phyloP scores from a whole-genome alignment of 2,113 vertebrate species.

The Holacanthus passer region DNA sequence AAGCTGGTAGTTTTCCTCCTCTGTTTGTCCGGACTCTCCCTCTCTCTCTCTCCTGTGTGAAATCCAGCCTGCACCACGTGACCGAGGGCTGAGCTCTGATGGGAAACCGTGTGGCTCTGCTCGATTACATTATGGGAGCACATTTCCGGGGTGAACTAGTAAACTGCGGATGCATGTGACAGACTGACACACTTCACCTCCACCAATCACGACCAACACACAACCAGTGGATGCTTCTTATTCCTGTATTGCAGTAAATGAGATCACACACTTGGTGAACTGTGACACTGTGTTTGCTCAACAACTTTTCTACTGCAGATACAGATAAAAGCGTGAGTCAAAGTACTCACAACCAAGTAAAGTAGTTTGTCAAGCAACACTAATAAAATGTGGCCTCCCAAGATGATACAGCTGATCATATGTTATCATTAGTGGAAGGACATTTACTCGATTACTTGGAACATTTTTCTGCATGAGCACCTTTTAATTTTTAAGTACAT shows the following conservation, averaged over 20 bases:
- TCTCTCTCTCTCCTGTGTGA: slow-evolving; percentile 15
- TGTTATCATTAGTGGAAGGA: background rate
- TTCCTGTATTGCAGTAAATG: background rate
- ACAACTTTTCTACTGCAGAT: too few relatives aligned
- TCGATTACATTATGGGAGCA: slow-evolving; percentile 71
- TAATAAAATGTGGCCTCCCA: background rate
- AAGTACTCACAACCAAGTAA: too few relatives aligned
- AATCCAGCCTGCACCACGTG: slow-evolving; percentile 69
- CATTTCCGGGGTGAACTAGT: slow-evolving; percentile 70
- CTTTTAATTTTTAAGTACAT: background rate
- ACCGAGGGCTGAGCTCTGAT: slow-evolving; percentile 74
- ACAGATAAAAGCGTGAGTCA: too few relatives aligned
- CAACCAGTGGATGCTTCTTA: too few relatives aligned
- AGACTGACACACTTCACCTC: slow-evolving; percentile 28
- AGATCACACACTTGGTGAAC: too few relatives aligned
- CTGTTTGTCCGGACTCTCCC: slow-evolving; percentile 33
- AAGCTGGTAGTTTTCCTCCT: too few relatives aligned
- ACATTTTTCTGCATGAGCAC: too few relatives aligned
- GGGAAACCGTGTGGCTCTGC: slow-evolving; percentile 71
- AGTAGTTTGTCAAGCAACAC: too few relatives aligned
- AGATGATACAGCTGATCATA: background rate
- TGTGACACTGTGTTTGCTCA: too few relatives aligned
- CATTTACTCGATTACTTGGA: background rate
- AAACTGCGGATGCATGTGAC: slow-evolving; percentile 50
- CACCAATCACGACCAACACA: too few relatives aligned